Evolutionary conservation across 2,888 invertebrate genomes (phyloP).

Genomic region (Drosophila recens): DNA sequence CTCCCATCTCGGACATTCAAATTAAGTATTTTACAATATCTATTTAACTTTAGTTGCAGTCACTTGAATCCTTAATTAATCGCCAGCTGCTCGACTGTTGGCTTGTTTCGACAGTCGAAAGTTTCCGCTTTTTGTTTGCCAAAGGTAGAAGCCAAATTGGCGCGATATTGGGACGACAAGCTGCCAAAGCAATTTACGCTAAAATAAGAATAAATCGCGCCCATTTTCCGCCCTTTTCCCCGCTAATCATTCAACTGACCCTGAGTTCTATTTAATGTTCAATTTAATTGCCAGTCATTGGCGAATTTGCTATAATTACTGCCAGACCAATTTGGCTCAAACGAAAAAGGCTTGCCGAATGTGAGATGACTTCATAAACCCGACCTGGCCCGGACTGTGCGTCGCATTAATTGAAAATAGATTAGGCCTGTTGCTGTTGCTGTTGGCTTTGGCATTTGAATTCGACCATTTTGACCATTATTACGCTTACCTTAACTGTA

Average conservation of each 20-base stretch:
- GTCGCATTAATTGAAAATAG: constrained; percentile 63
- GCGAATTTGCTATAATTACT: constrained; percentile 60
- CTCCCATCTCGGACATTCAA: constrained; percentile 58
- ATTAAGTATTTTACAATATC: constrained; percentile 69
- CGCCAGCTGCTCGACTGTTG: constrained; percentile 47
- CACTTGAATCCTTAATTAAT: constrained; percentile 79
- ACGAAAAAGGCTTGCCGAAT: constrained; percentile 50
- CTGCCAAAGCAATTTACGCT: constrained; percentile 17
- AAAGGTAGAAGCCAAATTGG: constrained; percentile 45
- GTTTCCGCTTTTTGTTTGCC: constrained; percentile 22
- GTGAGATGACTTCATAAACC: constrained; percentile 61
- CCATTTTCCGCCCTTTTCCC: neutral
- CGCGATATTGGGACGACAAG: constrained; percentile 29
- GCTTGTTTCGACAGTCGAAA: constrained; percentile 3
- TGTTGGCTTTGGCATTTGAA: constrained; percentile 36
- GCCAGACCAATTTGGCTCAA: constrained; percentile 31
- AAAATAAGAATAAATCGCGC: constrained; percentile 12
- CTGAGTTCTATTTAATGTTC: constrained; percentile 25
- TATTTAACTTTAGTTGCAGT: constrained; percentile 74
- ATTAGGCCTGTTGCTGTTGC: constrained; percentile 35
- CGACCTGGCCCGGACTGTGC: neutral
- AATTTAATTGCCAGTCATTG: constrained; percentile 53
- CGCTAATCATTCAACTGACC: neutral
- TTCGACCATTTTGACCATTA: constrained; percentile 31
- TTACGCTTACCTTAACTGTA: constrained; percentile 38